These are phyloP conservation scores for Myotis brandtii DNA, from an alignment of 2,113 vertebrate genomes.

Conservation along the genomic window DNA sequence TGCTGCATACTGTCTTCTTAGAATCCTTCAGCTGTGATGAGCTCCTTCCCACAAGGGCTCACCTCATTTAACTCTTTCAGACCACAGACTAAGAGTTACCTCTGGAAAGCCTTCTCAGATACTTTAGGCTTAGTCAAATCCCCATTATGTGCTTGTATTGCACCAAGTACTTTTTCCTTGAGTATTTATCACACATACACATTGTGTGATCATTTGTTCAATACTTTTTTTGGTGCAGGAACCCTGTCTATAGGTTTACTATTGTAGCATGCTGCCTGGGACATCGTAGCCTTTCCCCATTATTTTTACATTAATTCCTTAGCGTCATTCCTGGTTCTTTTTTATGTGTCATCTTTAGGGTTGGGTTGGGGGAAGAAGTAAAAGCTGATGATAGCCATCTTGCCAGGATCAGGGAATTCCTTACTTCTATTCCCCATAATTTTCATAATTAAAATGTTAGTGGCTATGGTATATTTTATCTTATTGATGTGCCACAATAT, in stretches of 20 bases:
- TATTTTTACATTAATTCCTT: neutral
- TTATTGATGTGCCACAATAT: neutral
- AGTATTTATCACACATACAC: neutral
- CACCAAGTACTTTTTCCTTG: neutral
- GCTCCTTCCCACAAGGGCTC: neutral
- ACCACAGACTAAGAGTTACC: neutral
- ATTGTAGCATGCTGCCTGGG: neutral
- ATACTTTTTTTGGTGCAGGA: neutral
- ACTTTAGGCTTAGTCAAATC: neutral
- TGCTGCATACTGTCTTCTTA: neutral
- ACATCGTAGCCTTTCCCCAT: neutral
- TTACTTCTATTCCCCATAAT: neutral
- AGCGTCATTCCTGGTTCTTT: neutral
- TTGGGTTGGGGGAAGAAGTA: neutral
- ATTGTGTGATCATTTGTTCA: neutral
- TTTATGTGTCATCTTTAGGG: neutral
- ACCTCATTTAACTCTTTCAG: neutral
- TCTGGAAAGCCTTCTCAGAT: neutral
- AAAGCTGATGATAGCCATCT: neutral
- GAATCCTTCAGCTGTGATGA: neutral
- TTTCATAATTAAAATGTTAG: conserved; percentile 17
- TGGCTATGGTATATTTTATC: neutral
- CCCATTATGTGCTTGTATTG: neutral
- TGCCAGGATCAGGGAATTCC: neutral
- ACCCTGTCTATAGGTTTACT: neutral